Evolutionary conservation across 30 jellyfish, hydroid and myxozoan species (phyloP), one percentile per base, ranked within the genome.

Genomic region (Aurelia coerulea): DNA sequence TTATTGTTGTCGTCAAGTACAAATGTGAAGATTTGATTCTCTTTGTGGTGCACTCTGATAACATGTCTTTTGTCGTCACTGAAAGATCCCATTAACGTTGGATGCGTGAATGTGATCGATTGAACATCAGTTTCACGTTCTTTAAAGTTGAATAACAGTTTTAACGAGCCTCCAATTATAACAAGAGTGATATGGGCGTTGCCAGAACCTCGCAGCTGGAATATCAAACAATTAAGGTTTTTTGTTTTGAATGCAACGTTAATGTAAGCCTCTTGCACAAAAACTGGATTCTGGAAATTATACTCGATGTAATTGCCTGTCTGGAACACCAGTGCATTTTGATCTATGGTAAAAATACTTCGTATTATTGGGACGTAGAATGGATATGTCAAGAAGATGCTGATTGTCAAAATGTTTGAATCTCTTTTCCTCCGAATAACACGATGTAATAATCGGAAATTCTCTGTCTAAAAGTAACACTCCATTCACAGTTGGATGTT

Each of bases 171-270:
- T 4, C 68, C 37, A 16, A 73, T 32, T 4, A 73, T 14, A 7
- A 49, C 68, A 17, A 73, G 41, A 17, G 84, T 73, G 8, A 73
- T 73, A 32, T 73, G 84, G 19, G 84, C 84, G 49, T 73, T 73
- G 29, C 13, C 33, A 17, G 35, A 23, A n/a, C 84, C 84, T 19
- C 46, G 68, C 9, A 73, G 68, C 39, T 73, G 84, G 46, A 53
- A 46, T 14, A 73, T 14, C 32, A 73, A 1, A 19, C 54, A 17
- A 42, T 73, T 49, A 9, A 19, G 32, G 18, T 10, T 46, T 33
- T 73, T 73, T 8, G 84, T 73, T 49, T 73, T 73, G 84, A 73
- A 73, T 16, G 84, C 84, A 37, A 73, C 71, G 68, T 46, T 73
- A n/a, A 73, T 32, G 34, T 34, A 73, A 1, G 68, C 84, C 49